These are phyloP conservation scores for Laothoe populi DNA, from an alignment of 2,888 invertebrate genomes.

Conservation along the genomic window DNA sequence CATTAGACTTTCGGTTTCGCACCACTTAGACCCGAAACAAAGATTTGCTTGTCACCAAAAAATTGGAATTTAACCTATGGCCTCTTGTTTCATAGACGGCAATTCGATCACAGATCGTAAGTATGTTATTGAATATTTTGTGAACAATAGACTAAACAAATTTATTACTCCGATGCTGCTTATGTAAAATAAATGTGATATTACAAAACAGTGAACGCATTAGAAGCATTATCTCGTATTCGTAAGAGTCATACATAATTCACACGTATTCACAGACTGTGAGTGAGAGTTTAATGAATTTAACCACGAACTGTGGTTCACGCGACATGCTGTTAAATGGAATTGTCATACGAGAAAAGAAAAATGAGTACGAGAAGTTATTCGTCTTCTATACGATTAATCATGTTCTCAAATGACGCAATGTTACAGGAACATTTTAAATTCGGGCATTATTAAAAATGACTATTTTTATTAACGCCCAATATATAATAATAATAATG, in stretches of 20 bases:
- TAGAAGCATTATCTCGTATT: background rate
- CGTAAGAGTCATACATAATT: slow-evolving; percentile 5
- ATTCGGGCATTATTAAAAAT: background rate
- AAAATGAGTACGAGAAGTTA: slow-evolving; percentile 7
- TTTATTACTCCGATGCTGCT: too few relatives aligned
- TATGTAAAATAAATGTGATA: too few relatives aligned
- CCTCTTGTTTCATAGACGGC: too few relatives aligned
- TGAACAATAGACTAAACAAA: background rate
- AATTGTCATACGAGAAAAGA: slow-evolving; percentile 10
- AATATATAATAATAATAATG: too few relatives aligned
- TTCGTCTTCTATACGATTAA: slow-evolving; percentile 13
- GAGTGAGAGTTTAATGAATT: slow-evolving; percentile 4
- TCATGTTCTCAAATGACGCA: slow-evolving; percentile 6
- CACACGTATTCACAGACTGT: background rate
- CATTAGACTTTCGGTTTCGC: too few relatives aligned
- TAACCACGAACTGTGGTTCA: background rate
- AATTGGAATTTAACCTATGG: too few relatives aligned
- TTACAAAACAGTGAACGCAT: background rate
- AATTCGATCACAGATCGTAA: too few relatives aligned
- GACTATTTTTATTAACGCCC: background rate
- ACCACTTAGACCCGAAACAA: too few relatives aligned
- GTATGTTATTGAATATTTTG: too few relatives aligned
- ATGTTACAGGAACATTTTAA: background rate
- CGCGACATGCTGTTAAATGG: slow-evolving; percentile 19
- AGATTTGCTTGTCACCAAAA: too few relatives aligned